phyloP scores from a whole-genome alignment of 2,888 invertebrate species.

The Ormyrus nitidulus region DNA sequence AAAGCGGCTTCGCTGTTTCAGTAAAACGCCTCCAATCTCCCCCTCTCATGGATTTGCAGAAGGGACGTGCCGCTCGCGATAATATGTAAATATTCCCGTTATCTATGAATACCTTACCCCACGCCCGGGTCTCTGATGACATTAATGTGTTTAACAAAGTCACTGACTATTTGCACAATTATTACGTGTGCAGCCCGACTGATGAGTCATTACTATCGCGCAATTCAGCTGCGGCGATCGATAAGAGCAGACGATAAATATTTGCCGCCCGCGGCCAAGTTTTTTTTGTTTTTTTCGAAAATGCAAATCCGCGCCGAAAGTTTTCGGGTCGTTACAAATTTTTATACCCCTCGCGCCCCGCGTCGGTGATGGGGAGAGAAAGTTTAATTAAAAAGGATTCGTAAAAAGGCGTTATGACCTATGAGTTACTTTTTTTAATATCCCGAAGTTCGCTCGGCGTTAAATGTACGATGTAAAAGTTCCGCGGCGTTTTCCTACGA shows the following conservation, averaged over 20 bases:
- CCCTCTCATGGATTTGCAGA: conserved; percentile 54
- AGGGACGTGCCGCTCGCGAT: conserved; percentile 64
- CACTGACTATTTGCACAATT: conserved; percentile 53
- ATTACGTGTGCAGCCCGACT: conserved; percentile 7
- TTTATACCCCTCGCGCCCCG: too few relatives aligned
- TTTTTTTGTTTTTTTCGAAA: neutral
- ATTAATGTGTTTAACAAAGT: conserved; percentile 54
- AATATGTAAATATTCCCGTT: conserved; percentile 75
- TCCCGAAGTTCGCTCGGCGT: conserved; percentile 20
- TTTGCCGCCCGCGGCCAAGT: neutral
- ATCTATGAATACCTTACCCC: conserved; percentile 64
- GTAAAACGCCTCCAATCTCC: conserved; percentile 45
- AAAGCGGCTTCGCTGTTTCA: conserved; percentile 37
- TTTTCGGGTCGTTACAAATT: neutral
- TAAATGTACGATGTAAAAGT: conserved; percentile 53
- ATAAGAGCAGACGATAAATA: conserved; percentile 11
- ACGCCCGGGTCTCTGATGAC: conserved; percentile 43
- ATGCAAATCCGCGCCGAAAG: neutral
- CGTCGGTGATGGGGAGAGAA: neutral
- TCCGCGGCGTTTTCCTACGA: conserved; percentile 11
- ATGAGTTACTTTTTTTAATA: conserved; percentile 53
- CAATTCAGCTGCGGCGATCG: conserved; percentile 25
- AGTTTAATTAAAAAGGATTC: conserved; percentile 47
- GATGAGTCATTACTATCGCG: conserved; percentile 35
- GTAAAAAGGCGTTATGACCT: conserved; percentile 30